phyloP scores from a whole-genome alignment of 2,888 invertebrate genomes.

The Polydrusus tereticollis region DNA sequence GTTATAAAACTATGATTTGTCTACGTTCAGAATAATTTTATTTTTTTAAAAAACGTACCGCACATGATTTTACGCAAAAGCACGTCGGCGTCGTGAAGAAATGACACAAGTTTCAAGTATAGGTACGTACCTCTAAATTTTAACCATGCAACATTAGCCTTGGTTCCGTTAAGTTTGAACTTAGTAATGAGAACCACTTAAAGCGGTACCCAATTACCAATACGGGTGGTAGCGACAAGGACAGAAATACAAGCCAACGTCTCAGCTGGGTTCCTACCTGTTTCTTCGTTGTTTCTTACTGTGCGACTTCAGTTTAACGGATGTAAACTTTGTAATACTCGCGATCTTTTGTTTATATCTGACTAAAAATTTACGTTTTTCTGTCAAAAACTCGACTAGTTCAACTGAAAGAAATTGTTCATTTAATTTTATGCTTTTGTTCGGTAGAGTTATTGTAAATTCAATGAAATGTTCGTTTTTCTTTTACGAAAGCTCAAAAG shows the following conservation, averaged over 20 bases:
- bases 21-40: no score
- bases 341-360: conserved; percentile 37
- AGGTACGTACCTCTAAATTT: conserved; percentile 26
- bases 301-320: conserved; percentile 38
- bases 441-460: no score
- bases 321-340: conserved; percentile 30
- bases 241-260: conserved; percentile 13
- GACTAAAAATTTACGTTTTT: conserved; percentile 19
- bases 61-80: conserved; percentile 12
- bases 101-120: conserved; percentile 22
- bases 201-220: background rate
- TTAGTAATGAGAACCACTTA: conserved; percentile 25
- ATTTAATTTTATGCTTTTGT: background rate
- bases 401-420: background rate
- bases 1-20: no score
- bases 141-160: conserved; percentile 36
- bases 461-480: conserved; percentile 1
- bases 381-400: conserved; percentile 9
- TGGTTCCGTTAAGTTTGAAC: conserved; percentile 49
- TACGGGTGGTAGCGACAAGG: conserved; percentile 25
- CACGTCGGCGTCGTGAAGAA: conserved; percentile 33
- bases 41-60: background rate
- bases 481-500: background rate
- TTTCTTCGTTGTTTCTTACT: conserved; percentile 41
- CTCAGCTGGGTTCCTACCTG: conserved; percentile 26